These are phyloP conservation scores for Dasyornis broadbenti DNA, from an alignment of 2,113 vertebrate species.

Conservation along the genomic window DNA sequence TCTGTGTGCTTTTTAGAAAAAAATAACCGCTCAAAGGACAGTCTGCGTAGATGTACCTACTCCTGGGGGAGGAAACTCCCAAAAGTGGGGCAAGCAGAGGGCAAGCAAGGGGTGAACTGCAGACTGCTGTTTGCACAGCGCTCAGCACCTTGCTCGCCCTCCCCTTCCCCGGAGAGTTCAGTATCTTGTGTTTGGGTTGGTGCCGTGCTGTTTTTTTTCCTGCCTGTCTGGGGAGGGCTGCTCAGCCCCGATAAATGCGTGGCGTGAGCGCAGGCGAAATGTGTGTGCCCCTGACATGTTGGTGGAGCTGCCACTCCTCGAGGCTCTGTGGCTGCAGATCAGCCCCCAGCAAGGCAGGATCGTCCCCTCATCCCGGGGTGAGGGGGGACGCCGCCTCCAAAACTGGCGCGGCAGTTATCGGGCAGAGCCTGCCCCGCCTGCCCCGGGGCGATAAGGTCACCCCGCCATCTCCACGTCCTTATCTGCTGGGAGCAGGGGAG, in stretches of 20 bases:
- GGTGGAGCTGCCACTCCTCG: not conserved
- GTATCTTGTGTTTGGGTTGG: conserved; percentile 28
- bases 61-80: not conserved
- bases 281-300: not conserved
- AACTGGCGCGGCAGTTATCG: rapidly evolving
- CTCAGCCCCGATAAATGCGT: not conserved
- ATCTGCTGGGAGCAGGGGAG: not conserved
- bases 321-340: not conserved
- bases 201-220: not conserved
- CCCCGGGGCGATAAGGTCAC: rapidly evolving
- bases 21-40: not conserved
- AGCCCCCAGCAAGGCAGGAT: rapidly evolving
- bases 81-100: not conserved
- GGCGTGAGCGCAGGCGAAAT: rapidly evolving
- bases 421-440: not conserved
- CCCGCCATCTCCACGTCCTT: rapidly evolving
- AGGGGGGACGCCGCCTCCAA: not conserved
- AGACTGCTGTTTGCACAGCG: not conserved
- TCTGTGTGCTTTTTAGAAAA: not conserved
- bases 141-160: rapidly evolving
- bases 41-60: rapidly evolving
- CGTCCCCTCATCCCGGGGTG: not conserved
- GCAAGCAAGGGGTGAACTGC: not conserved
- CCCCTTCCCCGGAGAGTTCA: not conserved
- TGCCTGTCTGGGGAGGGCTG: not conserved